Conservation (phyloP, 2,888 invertebrate species). For the Scaptomyza cyrtandrae region DNA sequence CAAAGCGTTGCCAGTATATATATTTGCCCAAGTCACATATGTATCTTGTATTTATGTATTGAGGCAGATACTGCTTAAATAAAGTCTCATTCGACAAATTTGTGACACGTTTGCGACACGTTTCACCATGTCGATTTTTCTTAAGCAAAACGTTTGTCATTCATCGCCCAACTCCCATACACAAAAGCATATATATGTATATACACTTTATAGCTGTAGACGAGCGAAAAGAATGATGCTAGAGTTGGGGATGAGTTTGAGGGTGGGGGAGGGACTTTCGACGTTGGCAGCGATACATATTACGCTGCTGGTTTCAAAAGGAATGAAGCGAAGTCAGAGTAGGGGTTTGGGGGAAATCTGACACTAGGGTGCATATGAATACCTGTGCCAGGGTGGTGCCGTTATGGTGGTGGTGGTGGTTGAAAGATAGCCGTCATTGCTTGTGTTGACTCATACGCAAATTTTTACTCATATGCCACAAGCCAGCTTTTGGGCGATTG, state of each 20-base stretch:
- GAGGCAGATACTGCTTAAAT: background rate
- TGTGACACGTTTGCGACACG: conserved; percentile 78
- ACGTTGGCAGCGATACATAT: conserved; percentile 48
- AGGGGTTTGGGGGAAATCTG: conserved; percentile 8
- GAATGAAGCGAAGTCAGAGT: conserved; percentile 9
- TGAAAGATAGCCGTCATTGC: conserved; percentile 67
- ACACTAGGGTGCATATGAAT: conserved; percentile 52
- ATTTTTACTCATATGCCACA: conserved; percentile 70
- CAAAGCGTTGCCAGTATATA: background rate
- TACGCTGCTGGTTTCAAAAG: conserved; percentile 26
- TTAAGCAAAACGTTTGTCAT: conserved; percentile 70
- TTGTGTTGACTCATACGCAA: conserved; percentile 74
- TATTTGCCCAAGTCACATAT: too few relatives aligned
- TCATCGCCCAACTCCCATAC: conserved; percentile 52
- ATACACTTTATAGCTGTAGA: conserved; percentile 63
- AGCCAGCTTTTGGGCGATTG: conserved; percentile 28
- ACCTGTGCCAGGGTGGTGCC: conserved; percentile 50
- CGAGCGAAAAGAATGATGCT: conserved; percentile 15
- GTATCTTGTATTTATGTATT: background rate
- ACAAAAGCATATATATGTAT: conserved; percentile 67
- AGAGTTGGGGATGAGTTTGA: background rate
- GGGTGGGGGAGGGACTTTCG: background rate
- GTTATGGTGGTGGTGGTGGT: conserved; percentile 44
- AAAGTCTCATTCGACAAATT: background rate
- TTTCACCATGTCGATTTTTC: conserved; percentile 76